A percentile compares a stretch with the other conserved stretches of the same genome.
phyloP scores from a whole-genome alignment of 1,140 invertebrate species.

The Spodoptera frugiperda region DNA sequence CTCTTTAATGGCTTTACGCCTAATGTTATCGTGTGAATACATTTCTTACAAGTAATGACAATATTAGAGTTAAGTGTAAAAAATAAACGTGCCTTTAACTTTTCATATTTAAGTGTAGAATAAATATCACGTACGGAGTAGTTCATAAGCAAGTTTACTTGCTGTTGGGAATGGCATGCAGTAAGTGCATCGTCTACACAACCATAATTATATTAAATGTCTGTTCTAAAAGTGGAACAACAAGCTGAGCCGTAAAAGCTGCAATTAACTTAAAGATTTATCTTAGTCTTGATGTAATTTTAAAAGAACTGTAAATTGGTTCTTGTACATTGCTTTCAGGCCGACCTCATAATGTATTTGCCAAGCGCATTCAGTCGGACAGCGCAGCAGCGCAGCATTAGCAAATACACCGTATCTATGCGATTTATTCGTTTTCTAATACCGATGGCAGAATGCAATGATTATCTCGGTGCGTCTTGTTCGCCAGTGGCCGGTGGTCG shows the following conservation, averaged over 20 bases:
- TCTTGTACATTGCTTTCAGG: conserved; percentile 20
- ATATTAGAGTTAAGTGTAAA: too few relatives aligned
- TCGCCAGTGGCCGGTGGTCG: conserved; percentile 45
- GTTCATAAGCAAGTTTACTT: background rate
- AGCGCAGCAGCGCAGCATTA: conserved; percentile 49
- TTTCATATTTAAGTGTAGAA: background rate
- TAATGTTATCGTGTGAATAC: too few relatives aligned
- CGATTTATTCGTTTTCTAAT: conserved; percentile 66
- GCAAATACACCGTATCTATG: conserved; percentile 58
- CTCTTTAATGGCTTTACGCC: too few relatives aligned
- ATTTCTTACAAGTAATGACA: too few relatives aligned
- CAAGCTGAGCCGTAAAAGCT: background rate
- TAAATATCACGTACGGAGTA: background rate
- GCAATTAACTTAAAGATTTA: conserved; percentile 17
- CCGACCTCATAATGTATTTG: conserved; percentile 38
- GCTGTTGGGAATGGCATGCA: background rate
- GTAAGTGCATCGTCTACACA: background rate
- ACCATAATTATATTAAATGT: background rate
- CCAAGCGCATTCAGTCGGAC: conserved; percentile 41
- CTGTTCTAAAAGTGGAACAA: conserved; percentile 2
- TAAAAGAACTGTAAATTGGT: conserved; percentile 35
- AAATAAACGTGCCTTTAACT: conserved; percentile 2
- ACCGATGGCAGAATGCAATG: conserved; percentile 54
- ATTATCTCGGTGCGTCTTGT: conserved; percentile 53
- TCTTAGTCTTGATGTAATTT: background rate